Base-by-base conservation (phyloP, 2,797 vertebrate species). In the Tamandua tetradactyla region DNA sequence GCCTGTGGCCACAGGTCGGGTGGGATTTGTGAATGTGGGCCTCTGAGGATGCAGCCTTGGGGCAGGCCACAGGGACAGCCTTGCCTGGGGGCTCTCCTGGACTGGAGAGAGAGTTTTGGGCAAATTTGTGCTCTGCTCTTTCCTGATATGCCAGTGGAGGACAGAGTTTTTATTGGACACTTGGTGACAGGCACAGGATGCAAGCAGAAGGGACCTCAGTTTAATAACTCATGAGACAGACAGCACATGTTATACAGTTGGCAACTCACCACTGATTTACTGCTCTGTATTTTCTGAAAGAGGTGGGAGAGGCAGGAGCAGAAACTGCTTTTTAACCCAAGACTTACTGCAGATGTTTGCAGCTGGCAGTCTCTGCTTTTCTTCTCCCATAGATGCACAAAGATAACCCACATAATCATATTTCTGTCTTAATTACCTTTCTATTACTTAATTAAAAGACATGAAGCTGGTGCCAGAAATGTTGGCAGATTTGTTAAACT, bases 381-480 rank as follows among this genome's bases (percentile, higher is more conserved):
- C 66, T 89, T 89, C 72, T 83, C 85, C 88, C 80, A 17, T 85
- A 72, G 30, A 35, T 79, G 0, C 62, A 61, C 32, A 74, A 55
- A 85, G 94, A 72, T 94, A 94, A 93, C 62, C 35, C 32, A 62
- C n/a, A 85, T 71, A 91, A 95, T 93, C 87, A 75, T 66, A 59
- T 89, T 93, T 95, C 68, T 90, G 35, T 88, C 62, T 89, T 96
- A 84, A 96, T 92, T 69, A 84, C 25, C 57, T 93, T 93, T 93
- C 61, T 94, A 75, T 95, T 89, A 94, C 59, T 94, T 96, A 91
- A 87, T 91, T 94, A 86, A 91, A 95, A 92, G 75, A 69, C n/a
- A n/a, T 81, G 61, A 95, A 86, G 57, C 27, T 76, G 49, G 93
- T 59, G 76, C 71, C 88, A 96, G 93, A 49, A 57, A 81, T 62